These are phyloP conservation scores for Petrocephalus schoutedeni DNA, from an alignment of 2,797 vertebrate species.

Conservation along the genomic window DNA sequence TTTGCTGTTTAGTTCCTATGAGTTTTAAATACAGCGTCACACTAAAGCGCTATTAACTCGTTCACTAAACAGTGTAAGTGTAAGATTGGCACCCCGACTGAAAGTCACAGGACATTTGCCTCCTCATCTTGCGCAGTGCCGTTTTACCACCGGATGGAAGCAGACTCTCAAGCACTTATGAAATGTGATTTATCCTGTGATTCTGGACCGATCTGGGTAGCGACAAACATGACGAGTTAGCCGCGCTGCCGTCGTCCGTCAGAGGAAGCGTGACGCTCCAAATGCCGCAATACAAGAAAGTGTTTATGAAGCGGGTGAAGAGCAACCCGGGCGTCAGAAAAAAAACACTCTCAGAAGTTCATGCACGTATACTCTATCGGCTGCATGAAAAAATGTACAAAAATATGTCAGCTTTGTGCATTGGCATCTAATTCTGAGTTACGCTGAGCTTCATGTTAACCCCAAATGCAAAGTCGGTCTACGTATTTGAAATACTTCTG, in stretches of 20 bases:
- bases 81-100: slow-evolving; percentile 15
- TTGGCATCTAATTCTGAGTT: neutral
- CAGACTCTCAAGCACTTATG: neutral
- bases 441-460: neutral
- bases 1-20: neutral
- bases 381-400: neutral
- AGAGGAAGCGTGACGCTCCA: neutral
- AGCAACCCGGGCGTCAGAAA: neutral
- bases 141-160: neutral
- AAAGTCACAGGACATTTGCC: slow-evolving; percentile 21
- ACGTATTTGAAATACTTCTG: neutral
- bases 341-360: neutral
- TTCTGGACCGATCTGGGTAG: neutral
- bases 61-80: neutral
- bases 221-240: neutral
- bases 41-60: neutral
- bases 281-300: neutral
- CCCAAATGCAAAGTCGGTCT: neutral
- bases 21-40: neutral
- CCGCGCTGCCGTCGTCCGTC: neutral
- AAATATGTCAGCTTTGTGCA: neutral
- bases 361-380: neutral
- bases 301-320: neutral
- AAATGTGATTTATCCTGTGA: neutral
- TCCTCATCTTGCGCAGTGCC: neutral